phyloP scores from a whole-genome alignment of 1,140 invertebrate species.

The Chironomus tepperi region DNA sequence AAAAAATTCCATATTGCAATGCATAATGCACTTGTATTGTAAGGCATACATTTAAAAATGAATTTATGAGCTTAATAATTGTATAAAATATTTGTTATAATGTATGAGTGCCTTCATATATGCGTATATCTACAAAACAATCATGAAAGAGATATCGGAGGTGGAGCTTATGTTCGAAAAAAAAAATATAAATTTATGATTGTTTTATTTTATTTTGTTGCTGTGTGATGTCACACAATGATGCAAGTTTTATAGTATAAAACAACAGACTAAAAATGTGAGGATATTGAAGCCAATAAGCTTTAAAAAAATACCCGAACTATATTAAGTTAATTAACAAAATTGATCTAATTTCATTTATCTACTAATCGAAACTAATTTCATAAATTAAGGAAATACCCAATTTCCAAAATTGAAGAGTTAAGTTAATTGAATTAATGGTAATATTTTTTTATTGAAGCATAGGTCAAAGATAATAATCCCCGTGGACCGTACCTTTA shows the following conservation, averaged over 20 bases:
- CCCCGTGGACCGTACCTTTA: no score
- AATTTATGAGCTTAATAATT: background rate
- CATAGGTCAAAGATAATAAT: no score
- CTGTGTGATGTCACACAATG: background rate
- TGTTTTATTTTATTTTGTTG: background rate
- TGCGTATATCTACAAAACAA: no score
- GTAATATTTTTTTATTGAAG: background rate
- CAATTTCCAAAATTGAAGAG: background rate
- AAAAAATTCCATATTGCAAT: background rate
- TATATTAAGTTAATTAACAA: background rate
- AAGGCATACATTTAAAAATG: background rate
- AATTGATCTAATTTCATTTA: background rate
- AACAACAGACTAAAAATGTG: no score
- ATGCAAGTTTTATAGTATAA: no score
- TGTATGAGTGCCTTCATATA: background rate
- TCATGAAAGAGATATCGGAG: background rate
- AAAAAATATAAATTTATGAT: no score
- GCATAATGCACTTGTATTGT: background rate
- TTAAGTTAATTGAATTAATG: slow-evolving; percentile 3
- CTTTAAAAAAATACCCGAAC: no score
- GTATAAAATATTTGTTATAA: background rate
- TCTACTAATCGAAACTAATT: background rate
- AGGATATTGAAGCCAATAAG: no score
- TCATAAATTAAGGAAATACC: background rate
- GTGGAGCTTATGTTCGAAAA: slow-evolving; percentile 6